Conservation (phyloP, 2,888 invertebrate species). For the Netelia melanura region DNA sequence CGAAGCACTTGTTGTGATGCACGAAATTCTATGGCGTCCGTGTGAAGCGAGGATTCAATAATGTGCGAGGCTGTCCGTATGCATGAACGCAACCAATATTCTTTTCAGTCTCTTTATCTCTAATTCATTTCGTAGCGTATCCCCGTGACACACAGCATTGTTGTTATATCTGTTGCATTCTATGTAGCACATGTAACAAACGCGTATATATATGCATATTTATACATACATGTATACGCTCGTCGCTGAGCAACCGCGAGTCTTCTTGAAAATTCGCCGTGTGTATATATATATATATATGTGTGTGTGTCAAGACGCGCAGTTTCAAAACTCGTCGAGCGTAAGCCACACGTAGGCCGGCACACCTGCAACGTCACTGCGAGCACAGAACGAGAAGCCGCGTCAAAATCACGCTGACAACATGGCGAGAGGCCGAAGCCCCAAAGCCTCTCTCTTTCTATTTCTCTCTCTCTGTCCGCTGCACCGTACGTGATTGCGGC, state of each 20-base stretch:
- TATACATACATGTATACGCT: too few species aligned
- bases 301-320: not conserved
- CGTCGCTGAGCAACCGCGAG: conserved; percentile 6
- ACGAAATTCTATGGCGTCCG: conserved; percentile 23
- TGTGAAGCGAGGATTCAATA: not conserved
- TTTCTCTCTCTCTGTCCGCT: not conserved
- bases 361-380: conserved; percentile 58
- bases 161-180: not conserved
- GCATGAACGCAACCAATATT: not conserved
- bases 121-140: not conserved
- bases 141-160: not conserved
- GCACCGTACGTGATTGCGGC: conserved; percentile 13
- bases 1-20: conserved; percentile 63
- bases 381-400: conserved; percentile 37
- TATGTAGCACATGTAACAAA: not conserved
- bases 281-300: not conserved
- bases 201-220: not conserved
- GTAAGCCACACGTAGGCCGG: conserved; percentile 18
- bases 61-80: not conserved
- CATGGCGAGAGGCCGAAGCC: conserved; percentile 40
- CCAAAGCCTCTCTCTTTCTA: conserved; percentile 3
- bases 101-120: not conserved
- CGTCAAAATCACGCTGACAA: conserved; percentile 62
- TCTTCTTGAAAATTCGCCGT: not conserved
- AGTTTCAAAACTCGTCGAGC: conserved; percentile 21